These are phyloP conservation scores for Enhydra lutris DNA, from an alignment of 2,113 vertebrate genomes.

Conservation along the genomic window DNA sequence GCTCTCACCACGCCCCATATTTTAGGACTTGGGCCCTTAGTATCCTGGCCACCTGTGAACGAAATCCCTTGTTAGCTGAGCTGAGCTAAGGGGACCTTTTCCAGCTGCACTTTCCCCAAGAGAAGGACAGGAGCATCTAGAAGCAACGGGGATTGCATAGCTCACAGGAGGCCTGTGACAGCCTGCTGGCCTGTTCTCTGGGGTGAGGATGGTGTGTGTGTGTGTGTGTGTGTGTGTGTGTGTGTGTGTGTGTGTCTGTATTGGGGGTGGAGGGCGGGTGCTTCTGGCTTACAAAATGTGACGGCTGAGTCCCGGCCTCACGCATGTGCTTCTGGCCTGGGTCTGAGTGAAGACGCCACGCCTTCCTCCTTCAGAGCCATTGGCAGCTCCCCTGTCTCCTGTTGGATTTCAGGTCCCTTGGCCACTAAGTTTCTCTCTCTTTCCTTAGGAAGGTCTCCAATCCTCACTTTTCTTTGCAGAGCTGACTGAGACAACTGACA, in stretches of 20 bases:
- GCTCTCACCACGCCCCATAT: background rate
- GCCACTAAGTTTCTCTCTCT: background rate
- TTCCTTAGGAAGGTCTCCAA: background rate
- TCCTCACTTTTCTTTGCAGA: background rate
- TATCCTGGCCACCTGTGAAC: background rate
- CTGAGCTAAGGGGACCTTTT: background rate
- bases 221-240: background rate
- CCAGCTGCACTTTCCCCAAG: background rate
- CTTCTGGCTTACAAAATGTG: background rate
- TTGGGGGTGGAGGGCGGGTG: background rate
- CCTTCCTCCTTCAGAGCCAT: no score
- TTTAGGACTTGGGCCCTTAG: background rate
- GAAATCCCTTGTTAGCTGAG: background rate
- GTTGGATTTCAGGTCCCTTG: background rate
- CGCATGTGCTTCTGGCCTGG: background rate
- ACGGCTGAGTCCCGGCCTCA: accelerated
- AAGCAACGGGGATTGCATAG: background rate
- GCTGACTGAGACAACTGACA: conserved; percentile 17
- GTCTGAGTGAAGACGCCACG: background rate
- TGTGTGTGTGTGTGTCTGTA: no score
- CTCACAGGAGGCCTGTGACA: background rate
- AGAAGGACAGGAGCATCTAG: background rate
- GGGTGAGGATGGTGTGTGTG: no score
- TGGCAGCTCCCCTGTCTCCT: background rate
- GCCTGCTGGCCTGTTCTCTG: accelerated